These are phyloP conservation scores for Drosophila repletoides DNA, from an alignment of 1,140 invertebrate genomes.

Conservation along the genomic window DNA sequence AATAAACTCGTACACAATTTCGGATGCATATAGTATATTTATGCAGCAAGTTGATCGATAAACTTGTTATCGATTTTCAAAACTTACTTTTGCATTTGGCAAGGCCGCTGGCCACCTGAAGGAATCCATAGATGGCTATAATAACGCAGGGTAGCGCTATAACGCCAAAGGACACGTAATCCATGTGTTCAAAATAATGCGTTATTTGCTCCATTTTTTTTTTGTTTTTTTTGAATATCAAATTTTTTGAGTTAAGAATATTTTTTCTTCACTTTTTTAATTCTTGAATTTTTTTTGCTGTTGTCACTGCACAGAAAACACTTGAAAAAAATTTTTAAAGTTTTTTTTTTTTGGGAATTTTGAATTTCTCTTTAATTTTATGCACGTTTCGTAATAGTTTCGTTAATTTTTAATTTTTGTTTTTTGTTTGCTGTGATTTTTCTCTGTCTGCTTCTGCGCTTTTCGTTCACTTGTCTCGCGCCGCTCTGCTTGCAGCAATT, in stretches of 20 bases:
- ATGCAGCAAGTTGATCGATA: slow-evolving; percentile 4
- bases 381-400: slow-evolving; percentile 47
- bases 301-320: slow-evolving; percentile 33
- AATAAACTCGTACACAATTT: no score
- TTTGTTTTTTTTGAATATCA: neutral
- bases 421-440: neutral
- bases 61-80: neutral
- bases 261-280: neutral
- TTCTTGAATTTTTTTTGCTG: neutral
- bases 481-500: slow-evolving; percentile 17
- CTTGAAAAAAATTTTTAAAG: slow-evolving; percentile 28
- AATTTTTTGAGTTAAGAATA: neutral
- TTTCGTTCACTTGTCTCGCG: slow-evolving; percentile 16
- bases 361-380: slow-evolving; percentile 3
- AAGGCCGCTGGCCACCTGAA: slow-evolving; percentile 61
- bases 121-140: slow-evolving; percentile 63
- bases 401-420: neutral
- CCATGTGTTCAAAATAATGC: slow-evolving; percentile 66
- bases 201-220: slow-evolving; percentile 63
- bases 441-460: slow-evolving; percentile 2
- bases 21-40: no score
- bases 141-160: slow-evolving; percentile 64
- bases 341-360: neutral
- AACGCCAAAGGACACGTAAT: slow-evolving; percentile 75
- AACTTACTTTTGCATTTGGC: slow-evolving; percentile 69